Conservation (phyloP, 2,888 invertebrate genomes). For the Aleiodes leptofemur region DNA sequence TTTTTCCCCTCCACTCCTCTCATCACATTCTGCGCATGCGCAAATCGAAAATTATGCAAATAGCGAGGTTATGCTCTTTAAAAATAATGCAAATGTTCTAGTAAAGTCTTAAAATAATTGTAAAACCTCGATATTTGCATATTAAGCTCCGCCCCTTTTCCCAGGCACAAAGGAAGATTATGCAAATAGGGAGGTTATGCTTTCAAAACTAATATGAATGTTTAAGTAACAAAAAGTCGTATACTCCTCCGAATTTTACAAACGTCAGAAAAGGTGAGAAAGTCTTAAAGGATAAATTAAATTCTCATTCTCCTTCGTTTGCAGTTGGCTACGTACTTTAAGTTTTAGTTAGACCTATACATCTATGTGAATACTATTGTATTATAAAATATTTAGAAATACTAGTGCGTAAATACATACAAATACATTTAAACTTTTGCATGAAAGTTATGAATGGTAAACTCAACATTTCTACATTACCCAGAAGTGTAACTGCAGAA, state of each 20-base stretch:
- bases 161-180: no score
- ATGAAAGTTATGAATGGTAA: constrained; percentile 25
- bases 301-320: neutral
- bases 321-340: neutral
- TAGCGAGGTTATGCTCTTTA: no score
- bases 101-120: no score
- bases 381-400: constrained; percentile 1
- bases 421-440: constrained; percentile 7
- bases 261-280: neutral
- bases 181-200: no score
- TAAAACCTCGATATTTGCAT: no score
- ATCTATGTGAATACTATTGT: neutral
- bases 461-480: constrained; percentile 9
- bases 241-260: neutral
- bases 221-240: no score
- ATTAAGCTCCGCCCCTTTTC: no score
- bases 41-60: no score
- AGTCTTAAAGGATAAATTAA: constrained; percentile 21
- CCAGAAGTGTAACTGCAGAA: neutral
- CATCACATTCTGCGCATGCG: no score
- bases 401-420: constrained; percentile 19
- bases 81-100: no score
- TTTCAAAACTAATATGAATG: no score
- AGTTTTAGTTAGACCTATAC: neutral
- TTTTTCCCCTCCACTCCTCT: no score